Percentiles rank a stretch among this genome's conserved stretches.
phyloP scores from a whole-genome alignment of 2,113 vertebrate genomes.

The Cavia porcellus region DNA sequence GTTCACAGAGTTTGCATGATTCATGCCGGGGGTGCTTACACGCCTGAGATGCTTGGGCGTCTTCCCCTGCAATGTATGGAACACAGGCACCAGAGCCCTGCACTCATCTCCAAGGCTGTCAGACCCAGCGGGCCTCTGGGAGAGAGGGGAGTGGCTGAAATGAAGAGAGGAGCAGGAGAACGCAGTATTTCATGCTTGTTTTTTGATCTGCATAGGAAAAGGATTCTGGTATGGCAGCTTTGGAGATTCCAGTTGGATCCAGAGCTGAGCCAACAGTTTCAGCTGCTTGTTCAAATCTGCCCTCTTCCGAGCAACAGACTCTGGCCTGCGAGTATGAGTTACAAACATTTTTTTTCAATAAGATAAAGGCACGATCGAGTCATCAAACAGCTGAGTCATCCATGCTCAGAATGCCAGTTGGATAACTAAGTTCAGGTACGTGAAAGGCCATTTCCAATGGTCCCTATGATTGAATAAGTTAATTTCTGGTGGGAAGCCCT shows the following conservation, averaged over 20 bases:
- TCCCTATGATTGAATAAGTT: background rate
- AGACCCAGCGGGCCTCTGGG: background rate
- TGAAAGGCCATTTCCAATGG: background rate
- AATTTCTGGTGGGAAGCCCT: background rate
- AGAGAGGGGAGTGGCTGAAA: background rate
- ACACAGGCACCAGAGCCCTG: background rate
- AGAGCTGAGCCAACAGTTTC: background rate
- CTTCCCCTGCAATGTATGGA: background rate
- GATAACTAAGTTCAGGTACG: background rate
- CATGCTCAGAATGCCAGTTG: background rate
- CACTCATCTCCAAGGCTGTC: background rate
- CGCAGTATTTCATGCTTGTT: background rate
- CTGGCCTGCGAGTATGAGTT: background rate
- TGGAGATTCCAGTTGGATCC: background rate
- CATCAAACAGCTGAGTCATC: background rate
- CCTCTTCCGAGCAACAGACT: background rate
- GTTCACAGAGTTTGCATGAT: constrained; percentile 81
- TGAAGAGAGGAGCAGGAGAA: background rate
- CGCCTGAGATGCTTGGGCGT: constrained; percentile 19
- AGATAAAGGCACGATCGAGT: background rate
- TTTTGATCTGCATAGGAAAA: background rate
- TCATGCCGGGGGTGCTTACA: constrained; percentile 60
- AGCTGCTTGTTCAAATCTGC: background rate
- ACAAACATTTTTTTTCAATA: background rate
- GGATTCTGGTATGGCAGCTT: background rate